These are phyloP conservation scores for Andricus curvator DNA, from an alignment of 2,888 invertebrate species.

Conservation along the genomic window DNA sequence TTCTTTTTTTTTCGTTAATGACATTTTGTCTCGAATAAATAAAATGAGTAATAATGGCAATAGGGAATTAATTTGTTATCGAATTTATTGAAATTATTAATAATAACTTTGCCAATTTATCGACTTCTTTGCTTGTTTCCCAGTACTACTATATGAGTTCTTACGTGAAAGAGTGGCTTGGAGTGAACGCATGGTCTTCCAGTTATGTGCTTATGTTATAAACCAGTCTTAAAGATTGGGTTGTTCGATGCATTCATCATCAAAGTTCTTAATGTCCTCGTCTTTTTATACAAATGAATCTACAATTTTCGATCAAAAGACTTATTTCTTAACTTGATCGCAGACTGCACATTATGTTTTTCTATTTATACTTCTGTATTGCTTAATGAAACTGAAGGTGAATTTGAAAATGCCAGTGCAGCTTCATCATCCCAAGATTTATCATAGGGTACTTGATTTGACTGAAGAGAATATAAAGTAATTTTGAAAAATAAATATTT, in stretches of 20 bases:
- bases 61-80: background rate
- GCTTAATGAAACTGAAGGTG: background rate
- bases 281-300: background rate
- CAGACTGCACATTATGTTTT: background rate
- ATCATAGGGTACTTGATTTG: background rate
- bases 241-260: constrained; percentile 38
- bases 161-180: constrained; percentile 56
- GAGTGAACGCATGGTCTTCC: constrained; percentile 70
- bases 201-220: constrained; percentile 64
- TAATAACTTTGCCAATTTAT: background rate
- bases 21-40: no score
- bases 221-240: constrained; percentile 35
- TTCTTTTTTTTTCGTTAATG: no score
- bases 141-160: constrained; percentile 43
- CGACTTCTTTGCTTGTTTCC: background rate
- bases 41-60: no score
- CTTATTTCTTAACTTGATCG: background rate
- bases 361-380: background rate
- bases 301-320: background rate
- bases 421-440: background rate
- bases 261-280: background rate
- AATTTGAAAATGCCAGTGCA: background rate
- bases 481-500: background rate
- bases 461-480: background rate
- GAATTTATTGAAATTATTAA: background rate